These are phyloP conservation scores for Chloropsis cyanopogon DNA, from an alignment of 2,113 vertebrate genomes.

Conservation along the genomic window DNA sequence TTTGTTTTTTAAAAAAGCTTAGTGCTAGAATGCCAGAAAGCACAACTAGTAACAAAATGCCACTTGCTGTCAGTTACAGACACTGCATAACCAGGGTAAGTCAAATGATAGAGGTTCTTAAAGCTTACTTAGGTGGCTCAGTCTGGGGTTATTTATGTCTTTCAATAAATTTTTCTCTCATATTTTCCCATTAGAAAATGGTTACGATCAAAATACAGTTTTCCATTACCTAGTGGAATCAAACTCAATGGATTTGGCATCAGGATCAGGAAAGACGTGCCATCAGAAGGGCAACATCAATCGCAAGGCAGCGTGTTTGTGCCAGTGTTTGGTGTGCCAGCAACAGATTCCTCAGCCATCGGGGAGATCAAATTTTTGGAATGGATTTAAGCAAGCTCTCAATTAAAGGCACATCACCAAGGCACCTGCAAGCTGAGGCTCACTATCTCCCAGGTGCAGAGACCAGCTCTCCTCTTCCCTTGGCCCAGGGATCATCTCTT, in stretches of 20 bases:
- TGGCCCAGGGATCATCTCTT: background rate
- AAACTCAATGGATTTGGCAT: background rate
- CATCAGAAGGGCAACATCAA: constrained; percentile 22
- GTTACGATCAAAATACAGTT: background rate
- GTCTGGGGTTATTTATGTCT: background rate
- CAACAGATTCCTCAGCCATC: background rate
- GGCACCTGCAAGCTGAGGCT: background rate
- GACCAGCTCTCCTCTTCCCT: background rate
- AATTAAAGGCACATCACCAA: background rate
- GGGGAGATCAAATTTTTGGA: constrained; percentile 15
- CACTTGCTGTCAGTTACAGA: background rate
- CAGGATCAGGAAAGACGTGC: background rate
- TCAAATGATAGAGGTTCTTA: background rate
- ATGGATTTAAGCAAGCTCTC: background rate
- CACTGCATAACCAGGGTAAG: background rate
- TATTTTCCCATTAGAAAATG: background rate
- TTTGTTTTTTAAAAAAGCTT: background rate
- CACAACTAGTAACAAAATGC: background rate
- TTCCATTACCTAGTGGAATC: background rate
- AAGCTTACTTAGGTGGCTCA: background rate
- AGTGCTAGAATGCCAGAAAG: background rate
- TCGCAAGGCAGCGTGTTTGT: background rate
- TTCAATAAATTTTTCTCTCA: background rate
- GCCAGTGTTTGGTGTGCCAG: background rate
- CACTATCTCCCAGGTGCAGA: background rate